These are phyloP conservation scores for Lytechinus variegatus DNA, from an alignment of 35 echinoderm and acorn worm species.

Conservation along the genomic window DNA sequence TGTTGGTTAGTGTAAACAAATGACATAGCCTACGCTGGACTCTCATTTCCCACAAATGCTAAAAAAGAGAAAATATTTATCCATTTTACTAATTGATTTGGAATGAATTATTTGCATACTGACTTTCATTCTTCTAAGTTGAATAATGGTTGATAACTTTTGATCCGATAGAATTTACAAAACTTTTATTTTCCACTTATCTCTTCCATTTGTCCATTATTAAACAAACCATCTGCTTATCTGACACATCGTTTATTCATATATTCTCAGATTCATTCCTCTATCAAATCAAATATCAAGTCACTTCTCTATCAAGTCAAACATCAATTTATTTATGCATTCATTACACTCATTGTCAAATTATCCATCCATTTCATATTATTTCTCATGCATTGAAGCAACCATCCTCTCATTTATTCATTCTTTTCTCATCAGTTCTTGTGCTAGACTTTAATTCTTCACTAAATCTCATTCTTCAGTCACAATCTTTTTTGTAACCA, in stretches of 20 bases:
- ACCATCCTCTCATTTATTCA: neutral
- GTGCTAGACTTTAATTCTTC: too few relatives aligned
- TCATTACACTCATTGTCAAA: neutral
- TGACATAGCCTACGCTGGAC: too few relatives aligned
- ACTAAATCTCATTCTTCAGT: too few relatives aligned
- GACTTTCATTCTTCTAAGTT: too few relatives aligned
- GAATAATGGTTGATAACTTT: too few relatives aligned
- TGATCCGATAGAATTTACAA: too few relatives aligned
- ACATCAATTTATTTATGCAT: neutral
- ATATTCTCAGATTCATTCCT: neutral
- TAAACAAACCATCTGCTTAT: neutral
- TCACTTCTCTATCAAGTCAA: neutral
- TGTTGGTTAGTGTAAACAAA: too few relatives aligned
- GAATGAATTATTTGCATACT: neutral
- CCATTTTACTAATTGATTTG: neutral
- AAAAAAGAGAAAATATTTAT: too few relatives aligned
- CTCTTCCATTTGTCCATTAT: neutral
- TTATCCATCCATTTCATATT: neutral
- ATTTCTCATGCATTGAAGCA: neutral
- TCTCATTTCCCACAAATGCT: too few relatives aligned
- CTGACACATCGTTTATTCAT: neutral
- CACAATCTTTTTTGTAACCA: too few relatives aligned
- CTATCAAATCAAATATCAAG: neutral
- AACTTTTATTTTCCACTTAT: neutral
- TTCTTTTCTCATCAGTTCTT: neutral